Conservation (phyloP, 2,113 vertebrate species). For the Corynorhinus townsendii region DNA sequence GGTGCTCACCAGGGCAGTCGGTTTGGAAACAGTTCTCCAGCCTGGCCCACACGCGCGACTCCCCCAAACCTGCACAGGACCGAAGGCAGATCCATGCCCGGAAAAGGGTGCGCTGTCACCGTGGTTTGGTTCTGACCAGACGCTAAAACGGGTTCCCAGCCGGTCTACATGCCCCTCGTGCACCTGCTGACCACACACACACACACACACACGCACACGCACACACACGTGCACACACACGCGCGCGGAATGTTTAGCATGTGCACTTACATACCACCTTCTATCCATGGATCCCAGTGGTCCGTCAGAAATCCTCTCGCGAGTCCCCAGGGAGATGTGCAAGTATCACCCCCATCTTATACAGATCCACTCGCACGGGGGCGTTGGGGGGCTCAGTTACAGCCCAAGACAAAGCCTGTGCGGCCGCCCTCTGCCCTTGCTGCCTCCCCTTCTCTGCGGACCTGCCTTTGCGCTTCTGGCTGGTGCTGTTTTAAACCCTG, state of each 20-base stretch:
- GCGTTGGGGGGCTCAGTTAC: neutral
- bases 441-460: neutral
- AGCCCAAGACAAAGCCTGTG: neutral
- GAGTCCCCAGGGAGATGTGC: neutral
- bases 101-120: neutral
- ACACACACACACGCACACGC: conserved; percentile 1
- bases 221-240: neutral
- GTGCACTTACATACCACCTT: conserved; percentile 67
- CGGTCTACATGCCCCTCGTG: neutral
- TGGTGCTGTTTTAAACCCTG: conserved; percentile 53
- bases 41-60: neutral
- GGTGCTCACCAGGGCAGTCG: neutral
- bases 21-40: neutral
- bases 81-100: neutral
- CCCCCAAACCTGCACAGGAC: neutral
- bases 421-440: neutral
- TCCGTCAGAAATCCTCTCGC: neutral
- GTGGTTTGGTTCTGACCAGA: neutral
- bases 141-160: neutral
- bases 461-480: neutral
- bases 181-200: neutral
- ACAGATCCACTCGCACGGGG: neutral
- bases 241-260: neutral
- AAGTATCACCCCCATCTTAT: conserved; percentile 25
- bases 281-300: conserved; percentile 50